These are phyloP conservation scores for Platysternon megacephalum DNA, from an alignment of 2,113 vertebrate species.

Conservation along the genomic window DNA sequence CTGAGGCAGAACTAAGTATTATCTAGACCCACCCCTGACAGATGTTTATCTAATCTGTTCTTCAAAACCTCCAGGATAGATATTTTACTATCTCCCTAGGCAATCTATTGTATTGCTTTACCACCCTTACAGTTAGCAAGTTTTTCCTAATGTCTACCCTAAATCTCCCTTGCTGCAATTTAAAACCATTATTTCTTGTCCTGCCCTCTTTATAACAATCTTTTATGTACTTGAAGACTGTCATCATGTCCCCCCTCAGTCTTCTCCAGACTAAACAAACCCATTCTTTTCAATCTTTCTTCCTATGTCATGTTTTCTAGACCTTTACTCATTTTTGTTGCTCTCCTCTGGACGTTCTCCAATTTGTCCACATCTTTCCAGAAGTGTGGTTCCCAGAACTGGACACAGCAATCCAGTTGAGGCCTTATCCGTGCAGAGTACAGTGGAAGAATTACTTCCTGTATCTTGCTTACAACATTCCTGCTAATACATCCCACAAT, in stretches of 20 bases:
- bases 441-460: neutral
- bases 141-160: neutral
- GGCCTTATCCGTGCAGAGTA: neutral
- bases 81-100: neutral
- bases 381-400: neutral
- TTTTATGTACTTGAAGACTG: neutral
- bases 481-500: neutral
- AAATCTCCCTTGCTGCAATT: neutral
- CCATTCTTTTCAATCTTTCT: neutral
- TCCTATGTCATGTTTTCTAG: neutral
- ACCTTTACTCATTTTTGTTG: neutral
- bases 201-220: neutral
- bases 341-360: neutral
- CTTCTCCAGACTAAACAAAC: neutral
- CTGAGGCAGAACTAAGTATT: neutral
- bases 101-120: neutral
- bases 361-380: neutral
- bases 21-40: neutral
- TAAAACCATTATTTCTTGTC: neutral
- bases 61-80: neutral
- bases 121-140: neutral
- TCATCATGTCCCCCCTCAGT: neutral
- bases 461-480: neutral
- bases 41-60: neutral
- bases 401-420: neutral